phyloP scores from a whole-genome alignment of 2,113 vertebrate species.

The Azemiops feae region DNA sequence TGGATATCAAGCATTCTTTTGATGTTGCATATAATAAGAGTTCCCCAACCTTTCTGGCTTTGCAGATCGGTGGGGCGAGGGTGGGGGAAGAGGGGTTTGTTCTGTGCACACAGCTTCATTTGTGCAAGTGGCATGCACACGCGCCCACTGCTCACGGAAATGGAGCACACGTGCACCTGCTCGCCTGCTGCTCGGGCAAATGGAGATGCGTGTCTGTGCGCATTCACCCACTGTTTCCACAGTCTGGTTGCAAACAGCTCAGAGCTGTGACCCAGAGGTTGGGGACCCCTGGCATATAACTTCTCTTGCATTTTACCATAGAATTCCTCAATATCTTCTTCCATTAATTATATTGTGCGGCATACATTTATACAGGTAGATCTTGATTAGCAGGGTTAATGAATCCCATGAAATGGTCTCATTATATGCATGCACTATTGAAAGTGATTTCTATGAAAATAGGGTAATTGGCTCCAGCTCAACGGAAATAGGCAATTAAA shows the following conservation, averaged over 20 bases:
- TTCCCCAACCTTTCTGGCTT: too few species aligned
- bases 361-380: not conserved
- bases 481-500: not conserved
- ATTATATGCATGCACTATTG: not conserved
- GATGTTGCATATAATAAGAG: not conserved
- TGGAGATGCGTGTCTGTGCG: too few species aligned
- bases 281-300: not conserved
- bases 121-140: too few species aligned
- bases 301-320: not conserved
- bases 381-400: not conserved
- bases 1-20: not conserved
- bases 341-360: not conserved
- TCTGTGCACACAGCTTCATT: too few species aligned
- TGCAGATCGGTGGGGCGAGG: too few species aligned
- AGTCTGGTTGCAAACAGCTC: too few species aligned
- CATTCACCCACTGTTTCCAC: too few species aligned
- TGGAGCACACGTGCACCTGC: too few species aligned
- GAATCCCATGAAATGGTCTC: not conserved
- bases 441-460: not conserved
- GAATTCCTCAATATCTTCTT: not conserved
- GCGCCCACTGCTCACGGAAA: too few species aligned
- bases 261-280: too few species aligned
- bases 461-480: not conserved
- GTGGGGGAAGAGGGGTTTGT: too few species aligned
- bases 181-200: too few species aligned